Evolutionary conservation across 2,888 invertebrate genomes (phyloP).

Genomic region (Conomelus anceps): DNA sequence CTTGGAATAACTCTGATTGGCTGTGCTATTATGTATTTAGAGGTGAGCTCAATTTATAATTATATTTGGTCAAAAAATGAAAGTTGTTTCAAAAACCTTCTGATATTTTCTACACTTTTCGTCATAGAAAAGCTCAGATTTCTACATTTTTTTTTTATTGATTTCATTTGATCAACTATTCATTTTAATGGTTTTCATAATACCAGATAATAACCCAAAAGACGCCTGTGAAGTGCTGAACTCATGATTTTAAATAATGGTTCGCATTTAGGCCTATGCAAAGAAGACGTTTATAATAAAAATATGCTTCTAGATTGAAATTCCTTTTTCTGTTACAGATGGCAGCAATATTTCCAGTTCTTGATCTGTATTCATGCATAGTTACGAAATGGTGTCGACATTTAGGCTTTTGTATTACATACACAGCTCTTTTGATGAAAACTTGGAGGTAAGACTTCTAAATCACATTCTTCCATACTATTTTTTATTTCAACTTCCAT

Average conservation of each 20-base stretch:
- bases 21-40: conserved; percentile 86
- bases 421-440: conserved; percentile 87
- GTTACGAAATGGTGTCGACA: conserved; percentile 90
- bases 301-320: not conserved
- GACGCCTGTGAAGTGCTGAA: no score
- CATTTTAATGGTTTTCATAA: no score
- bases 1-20: conserved; percentile 82
- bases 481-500: no score
- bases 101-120: no score
- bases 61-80: not conserved
- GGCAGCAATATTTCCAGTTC: conserved; percentile 83
- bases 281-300: no score
- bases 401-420: conserved; percentile 87
- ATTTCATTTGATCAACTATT: no score
- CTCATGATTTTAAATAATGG: no score
- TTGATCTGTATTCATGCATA: conserved; percentile 78
- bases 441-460: conserved; percentile 71
- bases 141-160: no score
- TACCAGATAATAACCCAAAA: no score
- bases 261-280: no score
- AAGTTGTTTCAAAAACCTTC: not conserved
- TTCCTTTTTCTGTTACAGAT: conserved; percentile 53
- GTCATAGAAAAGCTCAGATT: no score
- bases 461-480: no score
- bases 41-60: conserved; percentile 54